Evolutionary conservation across 2,113 vertebrate species (phyloP), one percentile per base, ranked within the genome.

Genomic region (Poeciliopsis prolifica): DNA sequence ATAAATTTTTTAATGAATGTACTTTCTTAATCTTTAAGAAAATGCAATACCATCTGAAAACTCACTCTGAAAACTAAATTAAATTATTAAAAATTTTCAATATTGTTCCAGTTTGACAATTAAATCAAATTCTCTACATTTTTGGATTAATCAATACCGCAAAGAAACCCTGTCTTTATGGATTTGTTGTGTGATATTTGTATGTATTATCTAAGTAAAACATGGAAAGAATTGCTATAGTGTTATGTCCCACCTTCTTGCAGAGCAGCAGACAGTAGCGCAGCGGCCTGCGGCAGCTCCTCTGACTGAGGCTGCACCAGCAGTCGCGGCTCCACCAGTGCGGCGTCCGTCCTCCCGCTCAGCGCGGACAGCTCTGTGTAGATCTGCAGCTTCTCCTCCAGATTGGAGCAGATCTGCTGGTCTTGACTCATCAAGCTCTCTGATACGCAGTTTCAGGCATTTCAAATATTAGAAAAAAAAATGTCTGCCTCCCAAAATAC

Each of bases 361-460:
- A 96, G 85, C 31, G 92, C 78, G 35, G 93, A 95, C 64, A 98
- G 94, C 64, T 95, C 93, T 0, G 94, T 89, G 17, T 95, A 97
- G 82, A 97, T 95, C 69, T 80, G 92, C 67, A 99, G 88, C 80
- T 99, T 99, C 70, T 98, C 97, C 89, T 97, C 97, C 94, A 99
- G 94, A 65, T 80, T 95, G 1, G 72, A 94, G 82, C 96, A 98
- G 86, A 99, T 97, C 80, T 96, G 95, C 81, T 98, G 96, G 87
- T 99, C 97, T 51, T 95, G 96, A 79, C 90, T 93, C 84, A 42
- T 93, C 68, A 99, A 92, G 42, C 87, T 92, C 89, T 94, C 95
- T 95, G 83, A 29, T 8, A 82, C 60, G 81, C 54, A 73, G 60
- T 51, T 28, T 77, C 24, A 69, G 6, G 4, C 9, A 13, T 51